Percentiles rank a stretch among this genome's conserved stretches.
phyloP scores from a whole-genome alignment of 2,113 vertebrate species.

The Chionodraco myersi region DNA sequence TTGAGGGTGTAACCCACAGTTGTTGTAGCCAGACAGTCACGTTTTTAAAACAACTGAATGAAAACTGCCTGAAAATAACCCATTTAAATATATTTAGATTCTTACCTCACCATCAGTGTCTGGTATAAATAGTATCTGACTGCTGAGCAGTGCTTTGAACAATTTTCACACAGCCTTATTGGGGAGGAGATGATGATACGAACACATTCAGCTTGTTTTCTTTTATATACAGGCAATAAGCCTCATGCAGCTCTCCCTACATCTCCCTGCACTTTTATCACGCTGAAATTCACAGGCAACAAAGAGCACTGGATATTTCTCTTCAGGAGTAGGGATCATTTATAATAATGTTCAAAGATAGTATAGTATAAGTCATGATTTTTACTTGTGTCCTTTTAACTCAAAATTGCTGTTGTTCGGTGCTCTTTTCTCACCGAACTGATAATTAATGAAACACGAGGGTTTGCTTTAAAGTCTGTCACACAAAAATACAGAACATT shows the following conservation, averaged over 20 bases:
- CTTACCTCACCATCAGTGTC: conserved; percentile 42
- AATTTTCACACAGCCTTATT: conserved; percentile 32
- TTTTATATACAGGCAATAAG: conserved; percentile 47
- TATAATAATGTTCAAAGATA: conserved; percentile 47
- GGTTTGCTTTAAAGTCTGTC: conserved; percentile 29
- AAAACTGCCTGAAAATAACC: conserved; percentile 67
- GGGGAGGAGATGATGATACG: conserved; percentile 41
- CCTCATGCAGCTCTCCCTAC: conserved; percentile 54
- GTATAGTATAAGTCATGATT: neutral
- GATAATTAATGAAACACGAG: conserved; percentile 56
- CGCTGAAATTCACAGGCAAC: conserved; percentile 56
- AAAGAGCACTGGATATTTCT: conserved; percentile 71
- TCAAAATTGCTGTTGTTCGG: conserved; percentile 27
- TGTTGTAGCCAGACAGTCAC: conserved; percentile 49
- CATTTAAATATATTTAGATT: conserved; percentile 75
- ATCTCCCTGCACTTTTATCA: conserved; percentile 59
- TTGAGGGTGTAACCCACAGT: conserved; percentile 54
- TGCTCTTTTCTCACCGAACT: conserved; percentile 34
- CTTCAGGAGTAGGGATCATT: conserved; percentile 41
- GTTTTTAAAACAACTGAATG: conserved; percentile 60
- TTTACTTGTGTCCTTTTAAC: conserved; percentile 47
- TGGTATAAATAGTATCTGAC: conserved; percentile 78
- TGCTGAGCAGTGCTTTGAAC: conserved; percentile 65
- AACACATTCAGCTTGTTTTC: conserved; percentile 55
- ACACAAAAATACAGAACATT: neutral